Conservation (phyloP, 2,888 invertebrate genomes). For the Napeogenes sylphis region DNA sequence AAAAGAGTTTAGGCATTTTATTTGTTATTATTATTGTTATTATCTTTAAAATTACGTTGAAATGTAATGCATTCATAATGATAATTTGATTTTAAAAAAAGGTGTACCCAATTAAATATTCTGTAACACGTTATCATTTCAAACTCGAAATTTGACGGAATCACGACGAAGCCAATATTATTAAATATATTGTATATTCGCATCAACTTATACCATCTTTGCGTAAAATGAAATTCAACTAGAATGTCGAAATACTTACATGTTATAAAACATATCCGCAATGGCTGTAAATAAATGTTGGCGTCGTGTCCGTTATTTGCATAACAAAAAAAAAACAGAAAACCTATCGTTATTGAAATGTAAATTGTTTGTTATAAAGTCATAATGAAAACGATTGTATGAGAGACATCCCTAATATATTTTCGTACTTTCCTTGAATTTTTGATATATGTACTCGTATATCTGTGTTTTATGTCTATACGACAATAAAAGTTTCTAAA, state of each 20-base stretch:
- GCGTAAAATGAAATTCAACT: neutral
- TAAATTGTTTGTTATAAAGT: constrained; percentile 17
- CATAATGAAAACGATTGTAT: neutral
- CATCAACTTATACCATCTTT: too few species aligned
- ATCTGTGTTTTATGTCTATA: constrained; percentile 26
- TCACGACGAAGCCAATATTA: too few species aligned
- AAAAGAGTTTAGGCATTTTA: constrained; percentile 15
- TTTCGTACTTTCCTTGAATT: constrained; percentile 27
- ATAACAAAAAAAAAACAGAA: neutral
- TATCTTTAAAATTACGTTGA: constrained; percentile 7
- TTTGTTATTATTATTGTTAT: constrained; percentile 1
- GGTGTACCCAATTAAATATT: neutral
- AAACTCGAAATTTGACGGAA: neutral
- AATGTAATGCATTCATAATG: neutral
- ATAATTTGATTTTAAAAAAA: neutral
- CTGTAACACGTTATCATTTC: neutral
- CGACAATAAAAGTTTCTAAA: constrained; percentile 28
- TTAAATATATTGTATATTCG: too few species aligned
- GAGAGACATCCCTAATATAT: constrained; percentile 23
- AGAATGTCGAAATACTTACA: constrained; percentile 7
- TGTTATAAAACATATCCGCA: constrained; percentile 8
- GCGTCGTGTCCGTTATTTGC: constrained; percentile 1
- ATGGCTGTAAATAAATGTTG: neutral
- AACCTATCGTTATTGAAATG: neutral
- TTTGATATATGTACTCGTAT: constrained; percentile 24